These are phyloP conservation scores for Syrista parreyssii DNA, from an alignment of 2,888 invertebrate species.

Conservation along the genomic window DNA sequence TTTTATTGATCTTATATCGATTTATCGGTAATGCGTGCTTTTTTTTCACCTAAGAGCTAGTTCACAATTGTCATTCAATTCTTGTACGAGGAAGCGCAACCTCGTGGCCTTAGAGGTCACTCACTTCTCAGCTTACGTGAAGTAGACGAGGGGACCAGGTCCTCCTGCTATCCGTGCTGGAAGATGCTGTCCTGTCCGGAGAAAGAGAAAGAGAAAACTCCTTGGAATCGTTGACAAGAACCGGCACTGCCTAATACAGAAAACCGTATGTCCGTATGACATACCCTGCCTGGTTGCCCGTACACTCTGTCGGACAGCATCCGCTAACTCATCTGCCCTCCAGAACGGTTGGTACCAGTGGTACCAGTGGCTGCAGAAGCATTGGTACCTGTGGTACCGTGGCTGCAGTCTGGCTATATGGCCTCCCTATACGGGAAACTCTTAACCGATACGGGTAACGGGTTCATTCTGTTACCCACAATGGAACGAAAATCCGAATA, in stretches of 20 bases:
- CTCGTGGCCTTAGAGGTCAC: slow-evolving; percentile 51
- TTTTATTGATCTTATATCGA: neutral
- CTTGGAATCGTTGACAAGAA: slow-evolving; percentile 48
- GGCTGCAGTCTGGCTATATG: slow-evolving; percentile 12
- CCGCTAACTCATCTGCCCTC: neutral
- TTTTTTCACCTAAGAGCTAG: neutral
- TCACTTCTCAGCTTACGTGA: slow-evolving; percentile 45
- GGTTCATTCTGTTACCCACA: slow-evolving; percentile 39
- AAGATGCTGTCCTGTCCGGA: neutral
- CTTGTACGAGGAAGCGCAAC: slow-evolving; percentile 51
- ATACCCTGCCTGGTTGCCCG: slow-evolving; percentile 18
- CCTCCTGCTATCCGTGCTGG: slow-evolving; percentile 5
- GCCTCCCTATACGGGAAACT: slow-evolving; percentile 52
- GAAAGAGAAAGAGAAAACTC: slow-evolving; percentile 22
- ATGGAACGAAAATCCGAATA: neutral
- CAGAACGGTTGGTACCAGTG: slow-evolving; percentile 8
- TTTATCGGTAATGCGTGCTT: neutral
- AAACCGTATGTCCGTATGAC: slow-evolving; percentile 50
- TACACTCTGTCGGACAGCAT: slow-evolving; percentile 16
- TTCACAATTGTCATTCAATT: slow-evolving; percentile 41
- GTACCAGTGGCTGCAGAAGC: slow-evolving; percentile 3
- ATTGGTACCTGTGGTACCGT: slow-evolving; percentile 12
- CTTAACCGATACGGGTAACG: slow-evolving; percentile 53
- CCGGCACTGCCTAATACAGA: slow-evolving; percentile 61
- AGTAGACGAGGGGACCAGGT: neutral